Conservation (phyloP, 2,113 vertebrate genomes). For the Phocoena sinus region DNA sequence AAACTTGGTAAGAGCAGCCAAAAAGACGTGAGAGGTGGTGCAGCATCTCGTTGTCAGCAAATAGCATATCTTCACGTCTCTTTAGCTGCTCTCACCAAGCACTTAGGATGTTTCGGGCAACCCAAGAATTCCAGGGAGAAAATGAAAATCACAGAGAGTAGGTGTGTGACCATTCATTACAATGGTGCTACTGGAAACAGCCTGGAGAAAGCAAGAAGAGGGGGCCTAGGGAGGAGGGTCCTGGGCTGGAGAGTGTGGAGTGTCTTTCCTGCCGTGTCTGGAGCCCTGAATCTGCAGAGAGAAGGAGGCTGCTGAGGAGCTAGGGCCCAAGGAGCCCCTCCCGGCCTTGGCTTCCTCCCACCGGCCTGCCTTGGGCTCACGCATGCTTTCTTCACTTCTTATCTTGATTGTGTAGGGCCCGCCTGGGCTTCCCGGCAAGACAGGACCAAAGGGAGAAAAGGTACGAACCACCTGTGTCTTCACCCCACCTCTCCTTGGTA, state of each 20-base stretch:
- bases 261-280: not conserved
- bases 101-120: not conserved
- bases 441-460: slow-evolving; percentile 95
- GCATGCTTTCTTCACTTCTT: not conserved
- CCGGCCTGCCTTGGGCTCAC: not conserved
- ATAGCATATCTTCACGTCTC: not conserved
- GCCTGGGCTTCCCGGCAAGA: slow-evolving; percentile 90
- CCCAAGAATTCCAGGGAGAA: not conserved
- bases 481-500: not conserved
- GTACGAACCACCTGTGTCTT: slow-evolving; percentile 76
- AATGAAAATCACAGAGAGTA: not conserved
- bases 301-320: not conserved
- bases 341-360: accelerated
- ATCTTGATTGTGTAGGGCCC: slow-evolving; percentile 84
- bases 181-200: not conserved
- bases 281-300: not conserved
- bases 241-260: accelerated
- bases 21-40: not conserved
- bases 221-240: not conserved
- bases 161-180: not conserved
- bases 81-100: not conserved
- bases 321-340: too few species aligned
- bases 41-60: not conserved
- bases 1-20: not conserved
- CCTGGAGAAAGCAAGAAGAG: not conserved